Conservation (phyloP, 2,888 invertebrate genomes). For the Leptopilina myrica region DNA sequence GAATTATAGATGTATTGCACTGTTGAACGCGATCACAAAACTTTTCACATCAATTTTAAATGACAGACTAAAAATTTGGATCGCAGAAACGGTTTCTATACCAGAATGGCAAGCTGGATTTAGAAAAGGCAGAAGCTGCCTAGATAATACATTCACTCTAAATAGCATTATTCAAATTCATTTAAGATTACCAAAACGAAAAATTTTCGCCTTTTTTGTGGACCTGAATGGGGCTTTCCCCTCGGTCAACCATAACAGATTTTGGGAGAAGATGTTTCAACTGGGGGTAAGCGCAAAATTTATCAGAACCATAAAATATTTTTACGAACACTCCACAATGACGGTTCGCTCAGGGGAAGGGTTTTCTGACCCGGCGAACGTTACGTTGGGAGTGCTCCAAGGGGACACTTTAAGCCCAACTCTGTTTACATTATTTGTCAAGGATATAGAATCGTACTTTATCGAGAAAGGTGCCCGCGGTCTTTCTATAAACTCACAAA, state of each 20-base stretch:
- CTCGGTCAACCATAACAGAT: background rate
- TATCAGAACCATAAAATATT: background rate
- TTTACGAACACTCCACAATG: no score
- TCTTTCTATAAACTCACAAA: constrained; percentile 4
- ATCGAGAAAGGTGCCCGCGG: background rate
- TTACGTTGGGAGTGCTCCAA: constrained; percentile 8
- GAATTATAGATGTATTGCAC: no score
- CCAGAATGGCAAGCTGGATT: constrained; percentile 4
- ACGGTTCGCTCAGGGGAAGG: background rate
- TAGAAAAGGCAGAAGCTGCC: background rate
- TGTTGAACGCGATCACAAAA: no score
- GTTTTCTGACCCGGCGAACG: background rate
- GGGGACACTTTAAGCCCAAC: constrained; percentile 7
- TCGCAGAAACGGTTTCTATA: no score
- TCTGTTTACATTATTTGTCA: constrained; percentile 12
- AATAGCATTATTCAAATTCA: constrained; percentile 15
- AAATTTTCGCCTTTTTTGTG: constrained; percentile 8
- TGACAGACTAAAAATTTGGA: no score
- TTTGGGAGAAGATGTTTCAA: background rate
- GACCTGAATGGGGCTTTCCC: constrained; percentile 11
- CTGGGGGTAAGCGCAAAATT: background rate
- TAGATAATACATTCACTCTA: background rate
- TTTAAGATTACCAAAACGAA: background rate
- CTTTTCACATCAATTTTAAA: no score
- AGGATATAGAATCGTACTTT: constrained; percentile 26